Evolutionary conservation across 2,888 invertebrate genomes (phyloP).

Genomic region (Agrypnus murinus): DNA sequence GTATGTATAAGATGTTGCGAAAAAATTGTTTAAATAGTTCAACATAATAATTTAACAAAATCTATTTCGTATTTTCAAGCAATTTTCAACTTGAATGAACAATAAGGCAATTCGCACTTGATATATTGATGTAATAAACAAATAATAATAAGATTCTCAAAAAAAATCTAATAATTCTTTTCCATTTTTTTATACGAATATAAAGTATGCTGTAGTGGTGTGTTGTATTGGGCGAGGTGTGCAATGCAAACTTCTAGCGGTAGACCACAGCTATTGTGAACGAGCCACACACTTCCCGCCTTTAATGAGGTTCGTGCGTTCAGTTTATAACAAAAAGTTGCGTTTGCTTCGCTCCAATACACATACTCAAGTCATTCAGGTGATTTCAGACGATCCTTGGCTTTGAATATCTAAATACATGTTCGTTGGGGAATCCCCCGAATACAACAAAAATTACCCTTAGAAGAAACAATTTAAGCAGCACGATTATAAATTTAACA

Average conservation of each 20-base stretch:
- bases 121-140: too few species aligned
- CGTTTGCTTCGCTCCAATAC: slow-evolving; percentile 62
- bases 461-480: too few species aligned
- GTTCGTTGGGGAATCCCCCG: too few species aligned
- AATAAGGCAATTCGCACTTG: too few species aligned
- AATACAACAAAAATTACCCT: too few species aligned
- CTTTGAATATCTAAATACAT: neutral
- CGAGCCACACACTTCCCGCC: slow-evolving; percentile 68
- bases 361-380: slow-evolving; percentile 46
- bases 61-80: too few species aligned
- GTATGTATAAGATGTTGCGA: too few species aligned
- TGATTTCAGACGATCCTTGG: slow-evolving; percentile 12
- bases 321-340: slow-evolving; percentile 55
- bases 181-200: neutral
- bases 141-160: neutral
- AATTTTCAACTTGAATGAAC: too few species aligned
- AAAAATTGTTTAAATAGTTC: too few species aligned
- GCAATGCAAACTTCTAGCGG: slow-evolving; percentile 51
- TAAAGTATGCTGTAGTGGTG: slow-evolving; percentile 14
- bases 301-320: slow-evolving; percentile 69
- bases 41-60: too few species aligned
- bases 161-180: neutral
- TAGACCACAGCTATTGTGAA: slow-evolving; percentile 65
- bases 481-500: too few species aligned
- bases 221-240: slow-evolving; percentile 11